Conservation (phyloP, 1,140 invertebrate genomes). For the Dinothrombium tinctorium region DNA sequence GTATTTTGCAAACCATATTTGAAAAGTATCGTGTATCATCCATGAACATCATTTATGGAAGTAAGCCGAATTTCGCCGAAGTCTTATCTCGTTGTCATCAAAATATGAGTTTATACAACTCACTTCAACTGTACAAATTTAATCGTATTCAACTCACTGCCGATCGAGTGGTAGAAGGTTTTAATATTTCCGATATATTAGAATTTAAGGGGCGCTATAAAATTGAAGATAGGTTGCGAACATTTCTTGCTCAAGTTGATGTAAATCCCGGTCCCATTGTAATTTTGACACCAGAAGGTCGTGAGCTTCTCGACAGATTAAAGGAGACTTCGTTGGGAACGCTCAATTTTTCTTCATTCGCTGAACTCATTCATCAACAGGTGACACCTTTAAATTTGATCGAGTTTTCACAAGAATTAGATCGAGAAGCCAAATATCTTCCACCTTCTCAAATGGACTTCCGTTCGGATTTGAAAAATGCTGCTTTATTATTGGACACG, state of each 20-base stretch:
- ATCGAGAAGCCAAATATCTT: conserved; percentile 6
- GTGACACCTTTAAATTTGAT: conserved; percentile 9
- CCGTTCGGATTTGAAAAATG: conserved; percentile 5
- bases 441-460: conserved; percentile 7
- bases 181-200: conserved; percentile 9
- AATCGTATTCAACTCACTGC: conserved; percentile 11
- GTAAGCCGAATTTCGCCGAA: conserved; percentile 10
- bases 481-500: conserved; percentile 2
- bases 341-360: conserved; percentile 9
- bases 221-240: conserved; percentile 6
- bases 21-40: not conserved
- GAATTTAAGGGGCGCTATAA: conserved; percentile 8
- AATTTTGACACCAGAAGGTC: conserved; percentile 4
- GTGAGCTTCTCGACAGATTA: conserved; percentile 2
- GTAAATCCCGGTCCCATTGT: conserved; percentile 7
- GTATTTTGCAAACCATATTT: conserved; percentile 9
- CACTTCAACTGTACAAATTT: conserved; percentile 27
- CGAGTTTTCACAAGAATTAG: conserved; percentile 4
- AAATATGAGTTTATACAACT: conserved; percentile 43
- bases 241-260: conserved; percentile 4
- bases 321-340: conserved; percentile 8
- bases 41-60: conserved; percentile 1
- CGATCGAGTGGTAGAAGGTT: not conserved
- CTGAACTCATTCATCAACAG: conserved; percentile 8
- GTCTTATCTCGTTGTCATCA: conserved; percentile 29